Evolutionary conservation across 2,888 invertebrate species (phyloP).

Genomic region (Venustoraphidia nigricollis): DNA sequence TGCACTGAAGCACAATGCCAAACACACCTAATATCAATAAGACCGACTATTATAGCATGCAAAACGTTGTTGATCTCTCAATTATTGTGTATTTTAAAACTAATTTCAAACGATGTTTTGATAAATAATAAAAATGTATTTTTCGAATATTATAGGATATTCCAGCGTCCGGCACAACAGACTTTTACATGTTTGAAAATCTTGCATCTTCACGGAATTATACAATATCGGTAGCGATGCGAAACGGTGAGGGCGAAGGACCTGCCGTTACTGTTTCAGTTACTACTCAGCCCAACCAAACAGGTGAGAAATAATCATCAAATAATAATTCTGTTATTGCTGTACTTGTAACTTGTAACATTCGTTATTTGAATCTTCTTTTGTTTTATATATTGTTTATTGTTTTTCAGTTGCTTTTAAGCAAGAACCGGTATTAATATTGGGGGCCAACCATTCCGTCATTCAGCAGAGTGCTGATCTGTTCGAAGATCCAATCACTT

Average conservation of each 20-base stretch:
- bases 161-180: conserved; percentile 49
- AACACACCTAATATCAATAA: no score
- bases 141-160: conserved; percentile 42
- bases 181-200: conserved; percentile 64
- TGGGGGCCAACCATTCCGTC: conserved; percentile 52
- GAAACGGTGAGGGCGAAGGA: conserved; percentile 66
- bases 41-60: no score
- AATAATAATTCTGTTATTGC: conserved; percentile 2
- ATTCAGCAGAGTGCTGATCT: conserved; percentile 50
- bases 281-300: conserved; percentile 49
- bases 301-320: conserved; percentile 31
- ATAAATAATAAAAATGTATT: background rate
- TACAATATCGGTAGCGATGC: conserved; percentile 62
- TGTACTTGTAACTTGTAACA: conserved; percentile 11
- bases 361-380: conserved; percentile 1
- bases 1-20: no score
- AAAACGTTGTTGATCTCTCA: no score
- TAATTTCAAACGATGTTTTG: no score
- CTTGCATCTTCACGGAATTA: conserved; percentile 57
- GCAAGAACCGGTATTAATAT: conserved; percentile 51
- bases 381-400: background rate
- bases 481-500: conserved; percentile 46
- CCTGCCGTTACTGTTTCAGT: conserved; percentile 49
- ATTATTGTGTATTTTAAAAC: no score
- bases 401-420: conserved; percentile 27